Percentiles rank a stretch among this genome's conserved stretches.
Conservation (phyloP, 2,888 invertebrate genomes). For the Siphlonurus alternatus region DNA sequence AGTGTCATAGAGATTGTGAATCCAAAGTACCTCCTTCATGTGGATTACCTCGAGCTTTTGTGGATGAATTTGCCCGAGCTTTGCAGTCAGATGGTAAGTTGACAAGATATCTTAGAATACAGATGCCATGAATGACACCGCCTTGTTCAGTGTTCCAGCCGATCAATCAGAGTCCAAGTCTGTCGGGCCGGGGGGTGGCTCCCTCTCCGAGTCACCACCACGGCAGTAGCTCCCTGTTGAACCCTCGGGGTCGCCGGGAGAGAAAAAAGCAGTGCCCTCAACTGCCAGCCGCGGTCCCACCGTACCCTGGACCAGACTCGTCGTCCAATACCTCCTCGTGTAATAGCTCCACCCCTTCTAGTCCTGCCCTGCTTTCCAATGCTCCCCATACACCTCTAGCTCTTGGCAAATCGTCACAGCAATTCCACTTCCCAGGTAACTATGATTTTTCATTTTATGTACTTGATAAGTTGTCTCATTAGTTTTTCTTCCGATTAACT, state of each 20-base stretch:
- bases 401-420: slow-evolving; percentile 30
- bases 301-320: slow-evolving; percentile 50
- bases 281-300: slow-evolving; percentile 23
- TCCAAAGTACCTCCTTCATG: slow-evolving; percentile 85
- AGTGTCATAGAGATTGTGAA: slow-evolving; percentile 76
- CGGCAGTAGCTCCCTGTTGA: neutral
- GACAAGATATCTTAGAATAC: neutral
- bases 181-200: slow-evolving; percentile 26
- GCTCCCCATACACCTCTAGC: slow-evolving; percentile 25
- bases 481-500: too few species aligned
- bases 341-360: slow-evolving; percentile 91
- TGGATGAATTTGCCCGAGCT: slow-evolving; percentile 46
- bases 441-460: slow-evolving; percentile 9
- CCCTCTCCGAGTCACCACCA: slow-evolving; percentile 26
- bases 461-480: neutral
- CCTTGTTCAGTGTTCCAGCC: slow-evolving; percentile 3
- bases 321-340: slow-evolving; percentile 91
- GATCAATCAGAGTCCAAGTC: slow-evolving; percentile 29
- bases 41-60: slow-evolving; percentile 69
- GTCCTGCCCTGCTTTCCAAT: slow-evolving; percentile 51
- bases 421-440: slow-evolving; percentile 67
- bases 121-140: too few species aligned
- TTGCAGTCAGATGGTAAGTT: slow-evolving; percentile 38
- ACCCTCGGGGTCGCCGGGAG: neutral
- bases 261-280: neutral